These are phyloP conservation scores for Phoeniculus purpureus DNA, from an alignment of 2,797 vertebrate genomes.

Conservation along the genomic window DNA sequence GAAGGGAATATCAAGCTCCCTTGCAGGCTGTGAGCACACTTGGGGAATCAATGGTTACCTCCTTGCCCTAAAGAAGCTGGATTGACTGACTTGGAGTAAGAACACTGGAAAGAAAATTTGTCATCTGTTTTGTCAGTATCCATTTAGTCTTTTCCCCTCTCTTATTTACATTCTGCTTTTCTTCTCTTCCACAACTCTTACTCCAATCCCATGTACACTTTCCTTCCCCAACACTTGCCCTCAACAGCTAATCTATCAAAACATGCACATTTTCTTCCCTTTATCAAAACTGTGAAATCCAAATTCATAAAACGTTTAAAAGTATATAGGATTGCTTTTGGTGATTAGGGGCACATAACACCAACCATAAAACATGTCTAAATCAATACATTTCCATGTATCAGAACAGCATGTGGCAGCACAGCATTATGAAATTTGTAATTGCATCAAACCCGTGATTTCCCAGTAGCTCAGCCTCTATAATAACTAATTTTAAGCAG, in stretches of 20 bases:
- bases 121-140: not conserved
- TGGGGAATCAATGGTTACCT: not conserved
- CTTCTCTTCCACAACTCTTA: not conserved
- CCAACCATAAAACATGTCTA: not conserved
- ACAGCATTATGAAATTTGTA: constrained; percentile 45
- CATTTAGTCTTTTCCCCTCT: not conserved
- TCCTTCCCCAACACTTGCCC: not conserved
- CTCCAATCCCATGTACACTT: not conserved
- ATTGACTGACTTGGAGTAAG: not conserved
- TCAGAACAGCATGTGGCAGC: constrained; percentile 47
- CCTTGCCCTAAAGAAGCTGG: not conserved
- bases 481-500: constrained; percentile 16
- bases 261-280: not conserved
- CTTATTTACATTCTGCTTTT: not conserved
- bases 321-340: not conserved
- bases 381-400: constrained; percentile 42
- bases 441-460: constrained; percentile 16
- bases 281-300: not conserved
- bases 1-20: not conserved
- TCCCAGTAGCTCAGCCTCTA: constrained; percentile 14
- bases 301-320: not conserved
- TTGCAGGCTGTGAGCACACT: not conserved
- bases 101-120: not conserved
- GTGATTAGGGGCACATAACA: not conserved
- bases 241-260: not conserved